phyloP scores from a whole-genome alignment of 1,140 invertebrate species.

The Drosophila bocqueti region DNA sequence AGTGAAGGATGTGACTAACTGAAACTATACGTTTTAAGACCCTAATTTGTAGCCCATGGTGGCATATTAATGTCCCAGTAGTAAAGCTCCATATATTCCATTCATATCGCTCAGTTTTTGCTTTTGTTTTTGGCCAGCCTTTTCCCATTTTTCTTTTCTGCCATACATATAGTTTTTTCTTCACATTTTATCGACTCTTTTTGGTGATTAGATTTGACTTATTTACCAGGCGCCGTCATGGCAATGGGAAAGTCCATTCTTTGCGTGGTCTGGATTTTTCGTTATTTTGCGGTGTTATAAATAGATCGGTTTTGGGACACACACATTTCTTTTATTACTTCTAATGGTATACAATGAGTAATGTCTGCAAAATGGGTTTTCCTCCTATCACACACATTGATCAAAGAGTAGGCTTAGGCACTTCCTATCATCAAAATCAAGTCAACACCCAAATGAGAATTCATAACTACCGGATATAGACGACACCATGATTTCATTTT shows the following conservation, averaged over 20 bases:
- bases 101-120: neutral
- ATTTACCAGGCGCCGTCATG: constrained; percentile 12
- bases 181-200: constrained; percentile 34
- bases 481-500: constrained; percentile 32
- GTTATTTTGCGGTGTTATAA: constrained; percentile 20
- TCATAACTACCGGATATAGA: constrained; percentile 17
- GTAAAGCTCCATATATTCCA: neutral
- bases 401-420: constrained; percentile 4
- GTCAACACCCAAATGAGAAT: neutral
- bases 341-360: constrained; percentile 6
- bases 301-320: constrained; percentile 10
- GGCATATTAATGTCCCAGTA: neutral
- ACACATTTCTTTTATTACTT: neutral
- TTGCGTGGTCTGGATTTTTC: neutral
- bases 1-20: neutral
- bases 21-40: neutral
- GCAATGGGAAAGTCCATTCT: constrained; percentile 33
- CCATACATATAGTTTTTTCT: neutral
- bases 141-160: neutral
- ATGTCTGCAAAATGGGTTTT: constrained; percentile 10
- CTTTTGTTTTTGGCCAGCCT: neutral
- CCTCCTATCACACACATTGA: neutral
- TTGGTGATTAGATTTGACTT: constrained; percentile 37
- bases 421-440: constrained; percentile 2
- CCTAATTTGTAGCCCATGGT: neutral